phyloP scores from a whole-genome alignment of 2,888 invertebrate genomes.

The Zygaena filipendulae region DNA sequence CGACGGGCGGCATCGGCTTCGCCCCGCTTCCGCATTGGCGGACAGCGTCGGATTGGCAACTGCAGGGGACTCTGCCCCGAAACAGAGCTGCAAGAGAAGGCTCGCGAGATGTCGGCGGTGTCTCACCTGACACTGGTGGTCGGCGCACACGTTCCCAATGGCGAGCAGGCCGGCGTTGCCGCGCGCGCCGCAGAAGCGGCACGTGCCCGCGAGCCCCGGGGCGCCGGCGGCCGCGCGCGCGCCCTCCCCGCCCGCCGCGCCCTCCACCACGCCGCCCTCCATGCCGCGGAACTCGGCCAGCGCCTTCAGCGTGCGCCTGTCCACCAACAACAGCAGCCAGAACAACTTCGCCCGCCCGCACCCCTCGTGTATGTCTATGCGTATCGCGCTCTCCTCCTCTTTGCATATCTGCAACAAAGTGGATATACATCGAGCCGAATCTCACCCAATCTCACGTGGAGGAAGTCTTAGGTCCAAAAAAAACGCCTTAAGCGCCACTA shows the following conservation, averaged over 20 bases:
- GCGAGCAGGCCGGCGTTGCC: conserved; percentile 86
- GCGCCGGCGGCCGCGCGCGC: conserved; percentile 23
- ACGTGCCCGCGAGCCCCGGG: conserved; percentile 73
- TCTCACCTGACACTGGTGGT: conserved; percentile 92
- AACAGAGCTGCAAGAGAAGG: too few species aligned
- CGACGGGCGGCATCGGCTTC: too few species aligned
- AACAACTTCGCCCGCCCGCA: conserved; percentile 96
- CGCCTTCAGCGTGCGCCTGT: conserved; percentile 91
- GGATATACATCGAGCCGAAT: too few species aligned
- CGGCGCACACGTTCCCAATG: conserved; percentile 93
- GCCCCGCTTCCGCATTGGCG: too few species aligned
- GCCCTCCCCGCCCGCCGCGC: conserved; percentile 17
- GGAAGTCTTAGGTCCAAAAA: too few species aligned
- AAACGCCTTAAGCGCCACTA: too few species aligned
- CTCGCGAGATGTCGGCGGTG: too few species aligned
- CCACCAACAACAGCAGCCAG: conserved; percentile 93
- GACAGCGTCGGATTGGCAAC: too few species aligned
- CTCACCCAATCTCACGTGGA: too few species aligned
- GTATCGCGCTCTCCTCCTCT: conserved; percentile 95
- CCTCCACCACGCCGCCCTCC: conserved; percentile 35
- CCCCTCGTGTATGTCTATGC: conserved; percentile 96
- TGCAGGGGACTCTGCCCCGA: too few species aligned
- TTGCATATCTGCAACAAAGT: conserved; percentile 78
- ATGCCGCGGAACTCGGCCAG: conserved; percentile 88
- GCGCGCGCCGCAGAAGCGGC: conserved; percentile 91